Conservation (phyloP, 2,888 invertebrate species). For the Dryobotodes eremita region DNA sequence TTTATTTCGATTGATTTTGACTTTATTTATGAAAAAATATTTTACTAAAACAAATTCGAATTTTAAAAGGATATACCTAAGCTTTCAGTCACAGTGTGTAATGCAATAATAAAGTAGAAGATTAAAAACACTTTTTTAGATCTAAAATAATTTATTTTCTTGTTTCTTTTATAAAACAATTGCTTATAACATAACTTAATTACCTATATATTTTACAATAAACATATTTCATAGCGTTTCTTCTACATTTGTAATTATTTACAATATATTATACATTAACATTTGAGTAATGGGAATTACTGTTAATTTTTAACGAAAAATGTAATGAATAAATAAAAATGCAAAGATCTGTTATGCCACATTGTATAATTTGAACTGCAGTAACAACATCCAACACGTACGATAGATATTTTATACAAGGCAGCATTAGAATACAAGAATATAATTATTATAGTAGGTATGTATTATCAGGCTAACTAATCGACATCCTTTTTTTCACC, state of each 20-base stretch:
- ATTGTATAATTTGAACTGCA: conserved; percentile 42
- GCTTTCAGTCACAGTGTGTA: background rate
- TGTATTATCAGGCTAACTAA: conserved; percentile 48
- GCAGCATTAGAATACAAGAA: conserved; percentile 43
- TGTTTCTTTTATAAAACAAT: conserved; percentile 89
- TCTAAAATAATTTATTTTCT: conserved; percentile 90
- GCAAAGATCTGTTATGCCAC: conserved; percentile 35
- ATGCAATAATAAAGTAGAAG: background rate
- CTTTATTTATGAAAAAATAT: background rate
- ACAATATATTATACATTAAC: conserved; percentile 78
- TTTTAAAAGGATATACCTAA: background rate
- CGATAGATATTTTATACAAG: conserved; percentile 36
- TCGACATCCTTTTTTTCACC: conserved; percentile 7
- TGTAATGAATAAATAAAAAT: conserved; percentile 46
- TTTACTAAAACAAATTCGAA: too few relatives aligned
- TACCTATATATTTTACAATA: conserved; percentile 82
- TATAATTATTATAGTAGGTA: conserved; percentile 36
- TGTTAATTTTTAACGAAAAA: conserved; percentile 36
- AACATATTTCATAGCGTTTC: conserved; percentile 84
- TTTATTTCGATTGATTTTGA: background rate
- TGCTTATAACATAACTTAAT: conserved; percentile 81
- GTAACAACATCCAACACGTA: conserved; percentile 33
- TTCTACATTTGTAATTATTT: conserved; percentile 80
- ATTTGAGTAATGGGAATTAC: conserved; percentile 61
- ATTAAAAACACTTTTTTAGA: conserved; percentile 69